These are phyloP conservation scores for Loripinus fragilis DNA, from an alignment of 2,888 invertebrate genomes.

Conservation along the genomic window DNA sequence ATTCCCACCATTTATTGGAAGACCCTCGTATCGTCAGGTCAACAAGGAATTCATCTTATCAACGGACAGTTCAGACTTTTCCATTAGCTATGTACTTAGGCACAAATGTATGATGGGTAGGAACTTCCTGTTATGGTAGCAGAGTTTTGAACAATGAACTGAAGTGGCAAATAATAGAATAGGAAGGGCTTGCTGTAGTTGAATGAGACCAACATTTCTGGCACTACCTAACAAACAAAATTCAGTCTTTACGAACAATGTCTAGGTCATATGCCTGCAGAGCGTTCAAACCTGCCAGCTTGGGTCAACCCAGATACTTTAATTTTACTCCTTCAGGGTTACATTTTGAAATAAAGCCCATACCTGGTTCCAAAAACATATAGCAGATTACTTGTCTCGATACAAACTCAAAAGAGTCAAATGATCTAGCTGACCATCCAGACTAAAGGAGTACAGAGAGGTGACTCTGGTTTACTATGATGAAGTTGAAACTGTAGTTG, in stretches of 20 bases:
- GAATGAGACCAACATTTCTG: slow-evolving; percentile 51
- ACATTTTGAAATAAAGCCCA: slow-evolving; percentile 25
- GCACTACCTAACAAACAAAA: slow-evolving; percentile 49
- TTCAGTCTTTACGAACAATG: slow-evolving; percentile 50
- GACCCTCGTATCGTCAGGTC: too few relatives aligned
- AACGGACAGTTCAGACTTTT: too few relatives aligned
- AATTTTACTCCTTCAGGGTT: slow-evolving; percentile 33
- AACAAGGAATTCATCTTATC: too few relatives aligned
- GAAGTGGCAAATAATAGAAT: slow-evolving; percentile 45
- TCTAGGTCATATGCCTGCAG: slow-evolving; percentile 50
- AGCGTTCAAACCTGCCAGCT: slow-evolving; percentile 42
- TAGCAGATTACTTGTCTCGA: slow-evolving; percentile 46
- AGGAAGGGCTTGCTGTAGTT: slow-evolving; percentile 52
- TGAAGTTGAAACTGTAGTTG: slow-evolving; percentile 1
- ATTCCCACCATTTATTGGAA: too few relatives aligned
- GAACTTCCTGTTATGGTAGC: slow-evolving; percentile 46
- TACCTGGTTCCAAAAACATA: slow-evolving; percentile 37
- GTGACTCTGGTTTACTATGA: background rate
- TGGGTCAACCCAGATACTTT: slow-evolving; percentile 49
- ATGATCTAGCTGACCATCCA: slow-evolving; percentile 12
- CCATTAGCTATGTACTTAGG: slow-evolving; percentile 45
- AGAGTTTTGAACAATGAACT: slow-evolving; percentile 34
- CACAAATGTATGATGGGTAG: slow-evolving; percentile 29
- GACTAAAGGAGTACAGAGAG: background rate
- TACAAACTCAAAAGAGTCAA: background rate